Base-by-base conservation (phyloP, 2,888 invertebrate species). In the Cenopis cana region DNA sequence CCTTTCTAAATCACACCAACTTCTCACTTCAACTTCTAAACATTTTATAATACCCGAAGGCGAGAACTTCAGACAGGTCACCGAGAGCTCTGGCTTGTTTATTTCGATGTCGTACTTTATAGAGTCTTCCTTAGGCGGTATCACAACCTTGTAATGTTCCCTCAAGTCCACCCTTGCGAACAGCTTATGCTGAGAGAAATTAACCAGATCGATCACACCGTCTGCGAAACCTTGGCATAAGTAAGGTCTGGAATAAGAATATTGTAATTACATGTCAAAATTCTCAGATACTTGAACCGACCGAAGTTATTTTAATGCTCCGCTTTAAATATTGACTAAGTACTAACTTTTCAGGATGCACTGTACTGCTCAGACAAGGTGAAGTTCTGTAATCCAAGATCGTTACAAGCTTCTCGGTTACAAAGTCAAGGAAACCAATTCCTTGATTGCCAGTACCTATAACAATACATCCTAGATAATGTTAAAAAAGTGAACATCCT, bases 51-150 rank as follows among this genome's bases (percentile, higher is more conserved):
- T 20, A 95, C 95, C 94, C 85, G 92, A 89, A 0, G 94, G 94
- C 0, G 95, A 94, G 83, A 94, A 95, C 79, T 94, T 92, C 2
- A 95, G 77, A 67, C 91, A 92, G 0, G 91, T 87, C 8, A 87
- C 86, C 6, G 85, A 83, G 0, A 92, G 74, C 9, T 82, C 75
- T 0, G 93, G 93, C 14, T 83, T 76, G 0, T 76, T 81, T 17
- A 86, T 75, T 46, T 86, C 83, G 24, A 74, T 78, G 74, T 84
- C 81, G 60, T 84, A 82, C 33, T 82, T 84, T 62, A 91, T 85
- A 2, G 91, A 91, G 74, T 90, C 88, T 0, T 86, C 83, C 12
- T 84, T 82, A 0, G 92, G 89, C 2, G 88, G 87, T 1, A 82
- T 82, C 2, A 89, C 80, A 0, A 85, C 74, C 66, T 83, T 88